phyloP scores from a whole-genome alignment of 2,797 vertebrate genomes.

The Mormyrops boulengeri region DNA sequence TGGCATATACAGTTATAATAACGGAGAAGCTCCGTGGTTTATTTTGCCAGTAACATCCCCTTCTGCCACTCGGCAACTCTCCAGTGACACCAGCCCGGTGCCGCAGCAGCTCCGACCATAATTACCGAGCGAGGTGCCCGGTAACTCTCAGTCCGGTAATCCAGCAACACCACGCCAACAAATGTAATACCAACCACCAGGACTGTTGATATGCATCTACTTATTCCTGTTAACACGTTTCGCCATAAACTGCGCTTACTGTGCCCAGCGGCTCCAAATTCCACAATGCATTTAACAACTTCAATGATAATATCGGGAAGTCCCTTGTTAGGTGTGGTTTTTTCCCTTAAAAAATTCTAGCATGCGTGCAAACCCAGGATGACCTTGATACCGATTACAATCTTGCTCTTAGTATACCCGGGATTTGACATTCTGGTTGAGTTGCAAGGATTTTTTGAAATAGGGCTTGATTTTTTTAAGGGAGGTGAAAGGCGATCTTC shows the following conservation, averaged over 20 bases:
- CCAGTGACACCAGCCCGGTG: neutral
- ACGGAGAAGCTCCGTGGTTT: neutral
- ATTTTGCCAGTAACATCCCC: neutral
- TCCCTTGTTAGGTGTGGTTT: neutral
- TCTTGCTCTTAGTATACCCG: slow-evolving; percentile 10
- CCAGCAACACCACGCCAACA: neutral
- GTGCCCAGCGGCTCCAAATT: slow-evolving; percentile 6
- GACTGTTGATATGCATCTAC: neutral
- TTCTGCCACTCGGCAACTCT: neutral
- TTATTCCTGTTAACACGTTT: neutral
- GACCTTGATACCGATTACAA: slow-evolving; percentile 32
- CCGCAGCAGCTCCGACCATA: slow-evolving; percentile 7
- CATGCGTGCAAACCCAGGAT: slow-evolving; percentile 13
- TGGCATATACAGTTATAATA: neutral
- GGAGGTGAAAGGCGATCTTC: neutral
- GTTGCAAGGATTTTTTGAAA: neutral
- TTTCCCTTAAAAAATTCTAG: neutral
- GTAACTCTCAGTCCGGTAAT: neutral
- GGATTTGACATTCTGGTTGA: neutral
- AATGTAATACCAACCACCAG: neutral
- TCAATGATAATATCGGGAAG: neutral
- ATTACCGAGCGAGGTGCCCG: neutral
- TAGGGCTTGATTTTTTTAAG: neutral
- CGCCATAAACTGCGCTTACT: neutral
- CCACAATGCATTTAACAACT: neutral